Evolutionary conservation across 1,140 invertebrate species (phyloP), one percentile per base, ranked within the genome.

Genomic region (Meloidogyne chitwoodi): DNA sequence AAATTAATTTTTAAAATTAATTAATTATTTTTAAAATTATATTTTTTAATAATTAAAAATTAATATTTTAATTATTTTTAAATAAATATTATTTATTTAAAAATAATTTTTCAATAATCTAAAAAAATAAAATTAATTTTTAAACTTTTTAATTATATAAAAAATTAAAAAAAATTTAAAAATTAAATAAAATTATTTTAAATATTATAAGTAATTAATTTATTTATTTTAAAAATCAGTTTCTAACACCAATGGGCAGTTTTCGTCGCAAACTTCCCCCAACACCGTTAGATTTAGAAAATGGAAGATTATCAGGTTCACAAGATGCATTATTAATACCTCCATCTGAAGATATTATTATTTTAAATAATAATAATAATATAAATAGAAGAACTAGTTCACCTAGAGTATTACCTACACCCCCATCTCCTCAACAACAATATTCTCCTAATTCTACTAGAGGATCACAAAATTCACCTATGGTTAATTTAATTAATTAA

Each of bases 201-300:
- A 38, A 38, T 6, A 31, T n/a, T n/a, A n/a, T n/a, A n/a, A n/a
- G n/a, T n/a, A 6, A 26, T 24, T 64, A 31, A 6, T 31, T 31
- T 8, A 64, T 10, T 64, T 26, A 26, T 31, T 31, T 31, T 24
- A 24, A 4, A 26, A n/a, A 72, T 24, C 56, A 73, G 19, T 73
- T 73, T 29, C 56, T 73, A n/a, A 64, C 48, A 63, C 56, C 71
- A 29, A 27, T 63, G 56, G 19, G 71, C 56, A 29, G 71, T 56
- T 26, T 73, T 63, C 71, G 71, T 6, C 27, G 48, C 34, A 24
- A n/a, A 19, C n/a, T 73, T 12, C 71, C 71, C 31, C 71, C 71
- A 34, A 73, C 71, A 14, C 71, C 71, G 16, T 64, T 73, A 29
- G 71, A 73, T 34, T 73, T 73, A 48, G 71, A 10, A 61, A 64